These are phyloP conservation scores for Drosophila triauraria DNA, from an alignment of 1,140 invertebrate genomes.

Conservation along the genomic window DNA sequence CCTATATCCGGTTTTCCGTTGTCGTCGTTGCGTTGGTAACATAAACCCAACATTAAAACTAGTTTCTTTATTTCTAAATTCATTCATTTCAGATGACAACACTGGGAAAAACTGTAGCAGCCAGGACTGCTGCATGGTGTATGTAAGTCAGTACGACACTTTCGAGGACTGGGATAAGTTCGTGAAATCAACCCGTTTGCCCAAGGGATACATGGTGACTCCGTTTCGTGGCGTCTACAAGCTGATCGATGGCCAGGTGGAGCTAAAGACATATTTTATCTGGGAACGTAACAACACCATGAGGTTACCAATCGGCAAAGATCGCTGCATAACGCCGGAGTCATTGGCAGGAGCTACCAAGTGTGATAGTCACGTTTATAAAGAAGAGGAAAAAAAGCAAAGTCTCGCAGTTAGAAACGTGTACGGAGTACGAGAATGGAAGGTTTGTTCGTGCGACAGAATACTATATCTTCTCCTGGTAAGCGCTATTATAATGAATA, in stretches of 20 bases:
- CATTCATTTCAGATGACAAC: neutral
- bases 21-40: constrained; percentile 22
- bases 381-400: neutral
- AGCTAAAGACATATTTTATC: constrained; percentile 5
- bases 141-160: neutral
- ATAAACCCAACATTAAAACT: neutral
- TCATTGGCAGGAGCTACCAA: neutral
- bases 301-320: neutral
- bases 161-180: constrained; percentile 7
- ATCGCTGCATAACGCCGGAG: constrained; percentile 6
- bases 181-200: neutral
- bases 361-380: neutral
- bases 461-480: constrained; percentile 18
- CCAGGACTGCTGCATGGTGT: constrained; percentile 18
- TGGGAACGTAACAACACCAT: neutral
- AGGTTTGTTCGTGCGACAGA: neutral
- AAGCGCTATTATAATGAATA: neutral
- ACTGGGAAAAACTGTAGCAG: constrained; percentile 5
- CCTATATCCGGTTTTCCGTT: constrained; percentile 19
- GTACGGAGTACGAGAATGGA: neutral
- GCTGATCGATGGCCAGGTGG: constrained; percentile 21
- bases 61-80: neutral
- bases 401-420: fast-evolving
- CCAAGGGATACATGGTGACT: constrained; percentile 15
- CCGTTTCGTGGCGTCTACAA: constrained; percentile 22